A percentile compares a stretch with the other conserved stretches of the same genome.
Evolutionary conservation across 2,113 vertebrate species (phyloP).

Genomic region (Genyomyrus donnyi): DNA sequence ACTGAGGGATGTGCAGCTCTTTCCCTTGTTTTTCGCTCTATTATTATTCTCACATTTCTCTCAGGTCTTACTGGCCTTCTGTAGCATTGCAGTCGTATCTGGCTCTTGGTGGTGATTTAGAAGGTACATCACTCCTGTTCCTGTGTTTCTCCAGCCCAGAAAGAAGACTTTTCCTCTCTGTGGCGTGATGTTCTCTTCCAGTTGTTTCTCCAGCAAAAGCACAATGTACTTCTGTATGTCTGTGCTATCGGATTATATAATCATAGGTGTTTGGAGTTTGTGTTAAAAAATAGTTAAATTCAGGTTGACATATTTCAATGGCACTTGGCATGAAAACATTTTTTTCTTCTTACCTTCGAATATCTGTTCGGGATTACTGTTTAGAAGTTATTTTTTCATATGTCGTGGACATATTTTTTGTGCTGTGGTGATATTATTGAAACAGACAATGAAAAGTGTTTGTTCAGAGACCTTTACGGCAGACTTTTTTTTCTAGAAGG

Average conservation of each 20-base stretch:
- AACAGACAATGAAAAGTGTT: not conserved
- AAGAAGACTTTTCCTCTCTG: not conserved
- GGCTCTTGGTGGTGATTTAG: not conserved
- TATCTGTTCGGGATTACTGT: not conserved
- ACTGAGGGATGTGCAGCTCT: not conserved
- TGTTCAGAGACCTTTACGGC: not conserved
- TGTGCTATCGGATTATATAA: not conserved
- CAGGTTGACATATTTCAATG: not conserved
- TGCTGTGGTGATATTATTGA: not conserved
- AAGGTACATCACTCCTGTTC: not conserved
- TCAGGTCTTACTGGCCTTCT: not conserved
- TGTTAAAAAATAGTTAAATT: constrained; percentile 12
- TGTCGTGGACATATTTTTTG: not conserved
- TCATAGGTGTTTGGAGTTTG: not conserved
- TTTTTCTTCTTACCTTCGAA: not conserved
- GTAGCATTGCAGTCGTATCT: not conserved
- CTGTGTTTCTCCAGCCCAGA: not conserved
- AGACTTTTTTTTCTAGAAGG: not conserved
- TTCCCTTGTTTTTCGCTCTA: not conserved
- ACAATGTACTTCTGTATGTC: not conserved
- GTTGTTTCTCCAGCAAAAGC: not conserved
- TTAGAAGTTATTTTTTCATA: constrained; percentile 5
- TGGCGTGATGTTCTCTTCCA: not conserved
- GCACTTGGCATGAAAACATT: not conserved
- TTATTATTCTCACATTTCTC: not conserved